Conservation (phyloP, 2,888 invertebrate species). For the Cerastis rubricosa region DNA sequence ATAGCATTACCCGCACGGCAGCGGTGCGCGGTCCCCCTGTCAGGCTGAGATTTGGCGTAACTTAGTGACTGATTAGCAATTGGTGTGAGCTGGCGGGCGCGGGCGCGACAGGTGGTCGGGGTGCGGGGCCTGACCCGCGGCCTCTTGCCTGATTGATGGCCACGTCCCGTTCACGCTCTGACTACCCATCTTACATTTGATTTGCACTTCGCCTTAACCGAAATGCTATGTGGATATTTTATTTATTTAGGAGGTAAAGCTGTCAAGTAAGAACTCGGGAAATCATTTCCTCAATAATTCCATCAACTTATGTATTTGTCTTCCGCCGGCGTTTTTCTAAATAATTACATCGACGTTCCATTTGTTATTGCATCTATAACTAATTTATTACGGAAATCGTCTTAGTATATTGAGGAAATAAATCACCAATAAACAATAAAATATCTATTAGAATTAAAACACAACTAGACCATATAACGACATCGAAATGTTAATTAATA, state of each 20-base stretch:
- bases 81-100: constrained; percentile 85
- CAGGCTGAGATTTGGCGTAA: constrained; percentile 88
- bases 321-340: constrained; percentile 10
- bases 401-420: constrained; percentile 13
- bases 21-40: constrained; percentile 79
- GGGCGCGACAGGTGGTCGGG: constrained; percentile 89
- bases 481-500: constrained; percentile 16
- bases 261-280: constrained; percentile 2
- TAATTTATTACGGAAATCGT: constrained; percentile 18
- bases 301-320: constrained; percentile 4
- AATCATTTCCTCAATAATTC: constrained; percentile 20
- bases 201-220: constrained; percentile 69
- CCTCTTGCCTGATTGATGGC: constrained; percentile 85
- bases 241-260: constrained; percentile 11
- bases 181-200: constrained; percentile 78
- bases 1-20: constrained; percentile 81
- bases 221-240: constrained; percentile 43
- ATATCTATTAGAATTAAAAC: neutral
- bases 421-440: constrained; percentile 24
- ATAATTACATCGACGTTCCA: neutral
- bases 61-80: constrained; percentile 90
- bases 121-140: constrained; percentile 82
- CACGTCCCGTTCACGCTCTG: constrained; percentile 76
- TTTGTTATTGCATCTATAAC: neutral
- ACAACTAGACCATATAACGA: constrained; percentile 12